Evolutionary conservation across 2,797 vertebrate species (phyloP).

Genomic region (Pipistrellus pipistrellus): DNA sequence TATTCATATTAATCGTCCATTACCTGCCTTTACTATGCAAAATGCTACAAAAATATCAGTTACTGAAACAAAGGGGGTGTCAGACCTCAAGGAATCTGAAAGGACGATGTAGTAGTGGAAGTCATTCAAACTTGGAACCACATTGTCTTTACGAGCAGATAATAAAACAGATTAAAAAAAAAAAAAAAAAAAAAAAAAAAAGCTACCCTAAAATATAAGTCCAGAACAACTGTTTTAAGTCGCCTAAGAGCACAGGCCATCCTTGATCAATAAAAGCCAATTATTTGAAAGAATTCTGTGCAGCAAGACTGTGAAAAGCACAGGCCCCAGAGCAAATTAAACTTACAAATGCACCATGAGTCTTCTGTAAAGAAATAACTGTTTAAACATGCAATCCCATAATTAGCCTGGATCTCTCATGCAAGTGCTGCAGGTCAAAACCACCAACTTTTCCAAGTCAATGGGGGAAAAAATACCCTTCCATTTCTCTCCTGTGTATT

Average conservation of each 20-base stretch:
- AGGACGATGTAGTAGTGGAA: not conserved
- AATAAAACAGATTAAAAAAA: not conserved
- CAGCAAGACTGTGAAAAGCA: conserved; percentile 32
- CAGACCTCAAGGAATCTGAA: not conserved
- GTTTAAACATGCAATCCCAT: conserved; percentile 80
- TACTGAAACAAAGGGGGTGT: not conserved
- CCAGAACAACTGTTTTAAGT: not conserved
- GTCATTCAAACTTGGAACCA: not conserved
- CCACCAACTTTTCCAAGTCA: conserved; percentile 83
- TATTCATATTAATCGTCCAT: not conserved
- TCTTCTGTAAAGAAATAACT: conserved; percentile 75
- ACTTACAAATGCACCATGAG: conserved; percentile 59
- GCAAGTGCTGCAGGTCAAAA: conserved; percentile 81
- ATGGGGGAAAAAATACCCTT: conserved; percentile 80
- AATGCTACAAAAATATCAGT: not conserved
- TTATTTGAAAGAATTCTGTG: conserved; percentile 9
- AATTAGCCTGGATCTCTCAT: conserved; percentile 81
- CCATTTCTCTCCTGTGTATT: conserved; percentile 83
- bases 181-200: not conserved
- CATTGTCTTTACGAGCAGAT: not conserved
- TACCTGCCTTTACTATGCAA: not conserved
- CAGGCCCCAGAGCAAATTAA: conserved; percentile 55
- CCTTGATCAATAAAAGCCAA: conserved; percentile 10
- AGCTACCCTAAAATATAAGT: not conserved
- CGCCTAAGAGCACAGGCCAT: not conserved